These are phyloP conservation scores for Nettapus auritus DNA, from an alignment of 2,113 vertebrate genomes.

Conservation along the genomic window DNA sequence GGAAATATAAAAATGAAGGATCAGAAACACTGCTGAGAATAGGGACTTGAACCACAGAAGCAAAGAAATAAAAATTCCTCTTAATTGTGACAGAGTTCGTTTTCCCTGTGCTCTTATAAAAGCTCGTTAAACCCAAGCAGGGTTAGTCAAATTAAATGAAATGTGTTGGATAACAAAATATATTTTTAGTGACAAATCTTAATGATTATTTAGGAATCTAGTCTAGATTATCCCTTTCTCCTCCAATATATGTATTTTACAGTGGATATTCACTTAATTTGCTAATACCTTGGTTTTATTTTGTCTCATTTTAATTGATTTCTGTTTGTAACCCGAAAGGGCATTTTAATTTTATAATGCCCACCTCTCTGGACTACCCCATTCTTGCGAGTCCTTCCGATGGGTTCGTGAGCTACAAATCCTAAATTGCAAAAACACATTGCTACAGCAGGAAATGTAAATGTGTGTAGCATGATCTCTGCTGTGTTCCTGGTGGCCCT, in stretches of 20 bases:
- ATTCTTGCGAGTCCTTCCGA: background rate
- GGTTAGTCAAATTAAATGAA: constrained; percentile 6
- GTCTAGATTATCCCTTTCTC: background rate
- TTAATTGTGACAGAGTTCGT: constrained; percentile 44
- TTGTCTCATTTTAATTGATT: background rate
- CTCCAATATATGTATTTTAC: background rate
- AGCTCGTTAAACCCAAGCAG: constrained; percentile 39
- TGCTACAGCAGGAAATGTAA: background rate
- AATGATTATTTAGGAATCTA: background rate
- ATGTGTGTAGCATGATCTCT: background rate
- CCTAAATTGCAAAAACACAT: background rate
- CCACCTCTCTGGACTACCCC: background rate
- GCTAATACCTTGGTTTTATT: background rate
- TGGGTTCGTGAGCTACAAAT: background rate
- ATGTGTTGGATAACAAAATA: background rate
- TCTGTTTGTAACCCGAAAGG: background rate
- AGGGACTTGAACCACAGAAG: constrained; percentile 56
- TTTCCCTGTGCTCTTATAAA: constrained; percentile 11
- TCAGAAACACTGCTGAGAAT: constrained; percentile 60
- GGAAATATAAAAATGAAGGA: constrained; percentile 58
- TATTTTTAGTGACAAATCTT: background rate
- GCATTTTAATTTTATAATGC: background rate
- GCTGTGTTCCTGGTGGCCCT: background rate
- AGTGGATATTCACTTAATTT: background rate
- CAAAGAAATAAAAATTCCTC: constrained; percentile 50